Evolutionary conservation across 2,797 vertebrate genomes (phyloP), one percentile per base, ranked within the genome.

Genomic region (Eleutherodactylus coqui): DNA sequence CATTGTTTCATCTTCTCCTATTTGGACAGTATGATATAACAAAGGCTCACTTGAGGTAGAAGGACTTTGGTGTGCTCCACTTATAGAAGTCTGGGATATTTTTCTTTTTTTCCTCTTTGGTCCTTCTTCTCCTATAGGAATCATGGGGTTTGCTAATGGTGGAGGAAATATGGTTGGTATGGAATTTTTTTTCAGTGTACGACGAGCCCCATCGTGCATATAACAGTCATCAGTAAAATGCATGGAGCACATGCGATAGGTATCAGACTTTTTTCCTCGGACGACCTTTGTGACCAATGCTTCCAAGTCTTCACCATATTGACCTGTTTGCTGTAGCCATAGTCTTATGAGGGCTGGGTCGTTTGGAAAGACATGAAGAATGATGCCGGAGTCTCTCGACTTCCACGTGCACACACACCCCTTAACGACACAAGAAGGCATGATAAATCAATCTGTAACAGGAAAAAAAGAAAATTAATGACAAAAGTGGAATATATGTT

Each of bases 181-280:
- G 16, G 75, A 32, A 21, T 77, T 55, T 38, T 21, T 49, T 43
- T 60, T 79, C 38, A 79, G 53, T 3, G 38, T 60, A 38, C 53
- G 34, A 6, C 49, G 47, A 62, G 21, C 2, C 4, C 53, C 53
- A 41, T 79, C 7, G 3, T 27, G 4, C 4, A 62, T 62, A 55
- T 58, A 79, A n/a, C n/a, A 60, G 21, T 79, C 77, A 27, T 79
- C 36, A 19, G 77, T 60, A 29, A 79, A 79, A 55, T 79, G 77
- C 53, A 41, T 38, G 21, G 77, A 79, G 34, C 77, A 79, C 53
- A 79, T 79, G 27, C 53, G 77, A 43, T 60, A 60, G 14, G 14
- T 29, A 38, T 55, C 53, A 9, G 77, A 16, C 34, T 43, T 79
- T 21, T 55, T 41, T 17, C 47, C 77, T 79, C 17, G 7, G 13